phyloP scores from a whole-genome alignment of 2,113 vertebrate genomes.

The Anolis sagrei region DNA sequence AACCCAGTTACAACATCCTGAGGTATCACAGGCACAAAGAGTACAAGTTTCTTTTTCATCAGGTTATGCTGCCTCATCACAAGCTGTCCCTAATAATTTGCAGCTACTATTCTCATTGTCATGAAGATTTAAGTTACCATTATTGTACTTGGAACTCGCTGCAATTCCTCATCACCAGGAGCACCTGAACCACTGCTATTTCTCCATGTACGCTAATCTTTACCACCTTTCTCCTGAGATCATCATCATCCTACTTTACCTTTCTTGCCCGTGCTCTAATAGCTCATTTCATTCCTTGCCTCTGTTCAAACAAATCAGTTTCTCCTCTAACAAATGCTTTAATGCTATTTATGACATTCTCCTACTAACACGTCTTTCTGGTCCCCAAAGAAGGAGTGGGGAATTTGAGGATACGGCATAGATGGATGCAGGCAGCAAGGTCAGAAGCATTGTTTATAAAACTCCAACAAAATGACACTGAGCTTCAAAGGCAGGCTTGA shows the following conservation, averaged over 20 bases:
- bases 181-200: background rate
- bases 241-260: background rate
- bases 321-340: background rate
- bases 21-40: constrained; percentile 5
- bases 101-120: constrained; percentile 24
- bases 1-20: constrained; percentile 17
- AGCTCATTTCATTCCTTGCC: background rate
- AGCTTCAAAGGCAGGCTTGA: background rate
- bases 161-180: constrained; percentile 21
- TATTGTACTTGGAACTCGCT: background rate
- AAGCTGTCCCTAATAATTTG: constrained; percentile 37
- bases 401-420: background rate
- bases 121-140: background rate
- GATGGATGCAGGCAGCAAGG: background rate
- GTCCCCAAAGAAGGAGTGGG: background rate
- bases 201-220: constrained; percentile 9
- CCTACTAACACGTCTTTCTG: background rate
- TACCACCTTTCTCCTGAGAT: background rate
- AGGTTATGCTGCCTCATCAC: constrained; percentile 46
- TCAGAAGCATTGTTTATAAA: background rate
- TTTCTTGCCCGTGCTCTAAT: background rate
- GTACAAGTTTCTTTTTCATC: background rate
- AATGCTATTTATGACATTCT: background rate
- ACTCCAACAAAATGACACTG: background rate
- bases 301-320: background rate